Percentiles rank a stretch among this genome's conserved stretches.
Conservation (phyloP, 2,888 invertebrate genomes). For the Diadegma fenestrale region DNA sequence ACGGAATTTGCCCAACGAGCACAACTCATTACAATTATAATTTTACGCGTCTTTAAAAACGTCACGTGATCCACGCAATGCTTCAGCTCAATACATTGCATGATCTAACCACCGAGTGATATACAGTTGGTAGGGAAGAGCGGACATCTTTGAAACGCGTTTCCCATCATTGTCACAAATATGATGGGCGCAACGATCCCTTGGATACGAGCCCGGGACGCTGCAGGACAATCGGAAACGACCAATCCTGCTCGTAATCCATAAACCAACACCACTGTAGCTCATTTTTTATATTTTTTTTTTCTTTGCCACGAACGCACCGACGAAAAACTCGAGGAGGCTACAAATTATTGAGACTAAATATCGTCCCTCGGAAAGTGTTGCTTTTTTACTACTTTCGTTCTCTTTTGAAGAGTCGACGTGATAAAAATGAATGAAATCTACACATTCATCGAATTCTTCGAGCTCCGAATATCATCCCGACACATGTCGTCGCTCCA, state of each 20-base stretch:
- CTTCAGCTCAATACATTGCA: neutral
- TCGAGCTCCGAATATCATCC: neutral
- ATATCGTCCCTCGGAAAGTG: neutral
- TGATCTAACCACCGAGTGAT: neutral
- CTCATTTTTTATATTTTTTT: conserved; percentile 17
- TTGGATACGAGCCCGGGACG: conserved; percentile 13
- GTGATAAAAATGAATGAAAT: neutral
- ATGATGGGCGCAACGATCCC: conserved; percentile 33
- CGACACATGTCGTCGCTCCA: neutral
- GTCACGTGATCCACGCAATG: neutral
- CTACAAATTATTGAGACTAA: neutral
- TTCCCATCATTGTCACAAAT: conserved; percentile 44
- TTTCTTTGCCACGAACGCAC: neutral
- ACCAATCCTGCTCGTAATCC: conserved; percentile 51
- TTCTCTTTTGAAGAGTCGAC: neutral
- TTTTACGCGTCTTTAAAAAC: neutral
- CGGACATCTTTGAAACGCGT: conserved; percentile 64
- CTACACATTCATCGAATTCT: neutral
- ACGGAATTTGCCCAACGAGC: neutral
- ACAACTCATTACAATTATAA: neutral
- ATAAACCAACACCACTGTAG: conserved; percentile 24
- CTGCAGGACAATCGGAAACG: conserved; percentile 54
- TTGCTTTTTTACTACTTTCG: neutral
- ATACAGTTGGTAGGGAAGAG: conserved; percentile 27
- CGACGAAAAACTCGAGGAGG: neutral